Base-by-base conservation (phyloP, 1,140 invertebrate species). In the Ganaspis sp. region DNA sequence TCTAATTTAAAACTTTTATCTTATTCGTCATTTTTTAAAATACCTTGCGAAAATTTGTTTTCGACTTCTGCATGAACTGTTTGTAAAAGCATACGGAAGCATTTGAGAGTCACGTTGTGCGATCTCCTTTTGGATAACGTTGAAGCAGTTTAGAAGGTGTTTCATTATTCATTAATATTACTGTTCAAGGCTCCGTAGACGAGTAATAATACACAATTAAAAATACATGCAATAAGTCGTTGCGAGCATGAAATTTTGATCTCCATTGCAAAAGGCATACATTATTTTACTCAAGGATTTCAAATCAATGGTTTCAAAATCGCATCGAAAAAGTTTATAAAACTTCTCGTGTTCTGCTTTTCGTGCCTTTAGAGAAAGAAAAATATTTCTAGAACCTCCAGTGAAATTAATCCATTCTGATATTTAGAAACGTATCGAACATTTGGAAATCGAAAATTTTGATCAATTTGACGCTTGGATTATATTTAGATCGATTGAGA, bases 121-220 rank as follows among this genome's bases (percentile, higher is more conserved):
- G 45, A 49, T 49, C n/a, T 2, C 45, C n/a, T 49, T 49, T 17
- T 17, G 45, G 45, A 49, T 49, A 49, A 49, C 15, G 45, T 49
- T 49, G 45, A 49, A 49, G 17, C 45, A 49, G 45, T 49, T 49
- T 49, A 49, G 45, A 17, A 49, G 45, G 45, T 49, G 45, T 49
- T 49, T 49, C 45, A 49, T 49, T 49, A 49, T 49, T 49, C 45
- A 49, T 49, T 49, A 49, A 17, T 49, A 45, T 45, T 15, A 45
- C 42, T 45, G 15, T 49, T 49, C 45, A n/a, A 49, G 15, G 45
- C 45, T 34, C 29, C 45, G 1, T 9, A 6, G 1, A 17, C 6
- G 45, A 49, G 0, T 15, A 49, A 45, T 45, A 45, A 45, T 45
- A 45, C 42, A 45, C n/a, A 45, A 45, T 45, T 45, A 45, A 45